Conservation (phyloP, 2,888 invertebrate species). For the Andricus curvator region DNA sequence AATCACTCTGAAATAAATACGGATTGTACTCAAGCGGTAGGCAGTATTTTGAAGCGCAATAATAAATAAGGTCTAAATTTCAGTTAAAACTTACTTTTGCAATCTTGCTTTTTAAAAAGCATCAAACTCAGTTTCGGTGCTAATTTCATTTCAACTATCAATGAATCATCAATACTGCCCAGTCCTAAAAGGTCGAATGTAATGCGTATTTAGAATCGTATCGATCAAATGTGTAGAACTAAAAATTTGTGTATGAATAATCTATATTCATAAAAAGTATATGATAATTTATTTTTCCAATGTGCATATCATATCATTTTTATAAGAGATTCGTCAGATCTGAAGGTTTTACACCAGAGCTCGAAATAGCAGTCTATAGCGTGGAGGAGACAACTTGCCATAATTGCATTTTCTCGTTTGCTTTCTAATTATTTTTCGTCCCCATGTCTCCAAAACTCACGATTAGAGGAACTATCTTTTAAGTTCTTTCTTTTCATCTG, state of each 20-base stretch:
- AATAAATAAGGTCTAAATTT: slow-evolving; percentile 19
- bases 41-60: slow-evolving; percentile 37
- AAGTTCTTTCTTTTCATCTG: not conserved
- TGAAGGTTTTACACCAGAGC: slow-evolving; percentile 48
- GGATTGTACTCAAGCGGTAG: slow-evolving; percentile 37
- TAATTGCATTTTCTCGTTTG: slow-evolving; percentile 11
- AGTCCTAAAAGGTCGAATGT: slow-evolving; percentile 61
- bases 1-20: slow-evolving; percentile 15
- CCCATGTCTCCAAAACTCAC: slow-evolving; percentile 13
- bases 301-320: slow-evolving; percentile 79
- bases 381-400: slow-evolving; percentile 37
- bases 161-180: slow-evolving; percentile 59
- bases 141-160: slow-evolving; percentile 2
- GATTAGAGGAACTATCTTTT: not conserved
- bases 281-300: slow-evolving; percentile 78
- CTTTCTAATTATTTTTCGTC: slow-evolving; percentile 12
- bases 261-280: slow-evolving; percentile 75
- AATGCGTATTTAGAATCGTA: slow-evolving; percentile 70
- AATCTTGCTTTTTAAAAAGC: not conserved
- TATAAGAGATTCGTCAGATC: slow-evolving; percentile 72
- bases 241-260: slow-evolving; percentile 73
- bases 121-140: not conserved
- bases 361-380: slow-evolving; percentile 41
- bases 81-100: not conserved
- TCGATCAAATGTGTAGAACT: slow-evolving; percentile 74